Conservation (phyloP, 2,797 vertebrate genomes). For the Gallinago solitaria region DNA sequence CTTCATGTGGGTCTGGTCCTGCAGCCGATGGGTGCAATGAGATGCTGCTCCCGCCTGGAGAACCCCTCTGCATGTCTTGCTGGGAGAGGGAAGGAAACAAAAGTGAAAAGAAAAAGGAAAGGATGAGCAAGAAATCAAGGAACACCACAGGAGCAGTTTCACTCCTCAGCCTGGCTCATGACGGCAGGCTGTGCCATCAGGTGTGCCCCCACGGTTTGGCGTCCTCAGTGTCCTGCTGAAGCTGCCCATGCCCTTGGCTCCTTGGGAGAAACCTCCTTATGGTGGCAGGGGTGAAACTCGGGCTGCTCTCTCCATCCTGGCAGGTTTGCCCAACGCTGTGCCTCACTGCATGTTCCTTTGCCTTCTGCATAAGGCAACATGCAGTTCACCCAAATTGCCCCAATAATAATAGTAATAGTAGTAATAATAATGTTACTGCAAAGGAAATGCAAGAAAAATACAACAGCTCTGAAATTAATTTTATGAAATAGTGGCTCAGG, state of each 20-base stretch:
- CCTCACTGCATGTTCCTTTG: neutral
- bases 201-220: fast-evolving
- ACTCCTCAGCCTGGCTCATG: neutral
- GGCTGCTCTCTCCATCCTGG: neutral
- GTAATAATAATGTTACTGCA: neutral
- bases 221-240: neutral
- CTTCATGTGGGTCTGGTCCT: neutral
- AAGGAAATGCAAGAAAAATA: neutral
- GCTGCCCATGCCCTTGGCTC: neutral
- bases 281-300: neutral
- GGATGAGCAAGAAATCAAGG: neutral
- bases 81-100: neutral
- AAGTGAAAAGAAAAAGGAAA: neutral
- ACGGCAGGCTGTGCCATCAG: neutral
- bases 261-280: neutral
- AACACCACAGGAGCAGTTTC: neutral
- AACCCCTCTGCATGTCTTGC: neutral
- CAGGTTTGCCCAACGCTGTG: neutral
- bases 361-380: neutral
- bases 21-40: neutral
- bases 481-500: neutral
- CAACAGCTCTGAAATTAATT: neutral
- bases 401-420: neutral
- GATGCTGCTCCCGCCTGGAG: neutral
- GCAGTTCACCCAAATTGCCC: neutral